Evolutionary conservation across 2,888 invertebrate genomes (phyloP).

Genomic region (Spatulosminthurus flaviceps): DNA sequence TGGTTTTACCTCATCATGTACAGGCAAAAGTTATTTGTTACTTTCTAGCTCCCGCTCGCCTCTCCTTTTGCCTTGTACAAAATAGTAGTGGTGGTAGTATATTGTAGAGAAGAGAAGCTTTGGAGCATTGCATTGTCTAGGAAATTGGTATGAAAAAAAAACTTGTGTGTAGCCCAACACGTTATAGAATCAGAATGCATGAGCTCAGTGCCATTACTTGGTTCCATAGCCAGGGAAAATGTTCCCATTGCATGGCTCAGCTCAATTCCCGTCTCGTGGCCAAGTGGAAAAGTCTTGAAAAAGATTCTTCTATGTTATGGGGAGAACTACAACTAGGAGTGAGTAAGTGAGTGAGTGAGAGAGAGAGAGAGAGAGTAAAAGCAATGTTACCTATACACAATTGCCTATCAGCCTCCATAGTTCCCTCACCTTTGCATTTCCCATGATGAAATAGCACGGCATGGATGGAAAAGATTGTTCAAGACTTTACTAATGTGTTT

Average conservation of each 20-base stretch:
- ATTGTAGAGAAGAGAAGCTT: too few relatives aligned
- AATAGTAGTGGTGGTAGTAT: too few relatives aligned
- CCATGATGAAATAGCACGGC: conserved; percentile 13
- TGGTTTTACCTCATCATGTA: too few relatives aligned
- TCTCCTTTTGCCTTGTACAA: too few relatives aligned
- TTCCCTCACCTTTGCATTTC: conserved; percentile 22
- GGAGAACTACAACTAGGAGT: background rate
- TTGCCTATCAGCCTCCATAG: background rate
- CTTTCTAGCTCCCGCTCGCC: background rate
- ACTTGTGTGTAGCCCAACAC: background rate
- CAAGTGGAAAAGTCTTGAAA: conserved; percentile 26
- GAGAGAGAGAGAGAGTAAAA: background rate
- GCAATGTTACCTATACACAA: conserved; percentile 6
- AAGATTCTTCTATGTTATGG: background rate
- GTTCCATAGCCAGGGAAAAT: conserved; percentile 38
- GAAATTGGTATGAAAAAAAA: too few relatives aligned
- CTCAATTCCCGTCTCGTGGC: conserved; percentile 38
- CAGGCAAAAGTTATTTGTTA: conserved; percentile 22
- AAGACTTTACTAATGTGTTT: conserved; percentile 22
- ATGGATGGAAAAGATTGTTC: background rate
- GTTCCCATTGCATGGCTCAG: conserved; percentile 45
- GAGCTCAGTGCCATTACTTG: conserved; percentile 37
- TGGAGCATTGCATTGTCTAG: too few relatives aligned
- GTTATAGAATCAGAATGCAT: conserved; percentile 34
- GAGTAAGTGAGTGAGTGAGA: background rate